These are phyloP conservation scores for Caenorhabditis japonica DNA, from an alignment of 2,888 invertebrate genomes.

Conservation along the genomic window DNA sequence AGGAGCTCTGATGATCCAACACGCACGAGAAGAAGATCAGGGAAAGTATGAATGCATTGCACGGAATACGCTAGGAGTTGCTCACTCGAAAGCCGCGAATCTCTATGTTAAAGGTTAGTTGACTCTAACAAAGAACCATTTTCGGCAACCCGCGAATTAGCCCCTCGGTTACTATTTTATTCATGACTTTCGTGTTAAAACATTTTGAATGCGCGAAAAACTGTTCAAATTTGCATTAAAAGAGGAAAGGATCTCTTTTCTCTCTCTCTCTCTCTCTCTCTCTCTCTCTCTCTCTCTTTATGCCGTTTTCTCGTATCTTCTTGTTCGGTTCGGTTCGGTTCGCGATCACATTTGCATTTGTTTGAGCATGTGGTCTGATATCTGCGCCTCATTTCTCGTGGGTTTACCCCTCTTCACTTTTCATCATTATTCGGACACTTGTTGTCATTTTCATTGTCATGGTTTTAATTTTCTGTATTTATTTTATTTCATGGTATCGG, in stretches of 20 bases:
- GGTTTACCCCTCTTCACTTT: no score
- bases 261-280: constrained; percentile 34
- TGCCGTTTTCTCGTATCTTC: constrained; percentile 33
- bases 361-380: constrained; percentile 50
- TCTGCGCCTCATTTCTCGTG: constrained; percentile 23
- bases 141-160: constrained; percentile 1
- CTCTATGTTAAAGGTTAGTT: constrained; percentile 79
- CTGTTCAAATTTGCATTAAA: constrained; percentile 49
- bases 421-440: no score
- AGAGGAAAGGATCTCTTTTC: constrained; percentile 23
- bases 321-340: constrained; percentile 26
- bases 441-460: no score
- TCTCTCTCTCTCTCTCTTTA: constrained; percentile 23
- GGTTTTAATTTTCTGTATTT: no score
- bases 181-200: constrained; percentile 9
- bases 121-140: constrained; percentile 1
- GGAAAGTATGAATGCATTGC: constrained; percentile 80
- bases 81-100: constrained; percentile 79
- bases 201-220: constrained; percentile 31
- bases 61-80: constrained; percentile 78
- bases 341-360: constrained; percentile 51
- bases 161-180: not conserved
- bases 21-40: constrained; percentile 79
- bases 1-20: constrained; percentile 78
- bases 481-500: no score